Percentiles rank a stretch among this genome's conserved stretches.
Conservation (phyloP, 1,140 invertebrate species). For the Bicyclus anynana region DNA sequence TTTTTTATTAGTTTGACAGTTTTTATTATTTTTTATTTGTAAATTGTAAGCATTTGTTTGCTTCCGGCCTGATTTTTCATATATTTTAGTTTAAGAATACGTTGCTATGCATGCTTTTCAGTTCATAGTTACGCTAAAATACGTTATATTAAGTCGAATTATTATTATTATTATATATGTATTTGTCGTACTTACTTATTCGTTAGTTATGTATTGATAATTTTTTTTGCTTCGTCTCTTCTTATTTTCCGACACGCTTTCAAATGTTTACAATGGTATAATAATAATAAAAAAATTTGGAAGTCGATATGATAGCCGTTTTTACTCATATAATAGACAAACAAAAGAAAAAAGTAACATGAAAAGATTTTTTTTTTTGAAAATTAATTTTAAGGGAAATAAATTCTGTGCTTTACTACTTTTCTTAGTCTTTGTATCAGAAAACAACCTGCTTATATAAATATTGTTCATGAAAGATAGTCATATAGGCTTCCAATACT, state of each 20-base stretch:
- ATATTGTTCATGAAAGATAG: background rate
- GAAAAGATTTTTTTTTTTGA: too few species aligned
- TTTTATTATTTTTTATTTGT: constrained; percentile 51
- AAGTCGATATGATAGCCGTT: constrained; percentile 58
- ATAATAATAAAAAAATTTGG: constrained; percentile 43
- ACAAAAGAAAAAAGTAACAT: too few species aligned
- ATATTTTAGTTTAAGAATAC: constrained; percentile 44
- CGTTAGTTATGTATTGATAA: constrained; percentile 54
- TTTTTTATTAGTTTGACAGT: constrained; percentile 45
- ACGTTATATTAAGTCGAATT: constrained; percentile 42
- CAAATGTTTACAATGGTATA: constrained; percentile 75
- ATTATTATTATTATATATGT: constrained; percentile 61
- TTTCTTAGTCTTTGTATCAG: background rate
- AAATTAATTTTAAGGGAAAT: too few species aligned
- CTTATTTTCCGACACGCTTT: constrained; percentile 71
- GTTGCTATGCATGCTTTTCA: constrained; percentile 73
- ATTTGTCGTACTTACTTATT: constrained; percentile 75
- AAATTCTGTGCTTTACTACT: background rate
- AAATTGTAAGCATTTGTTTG: constrained; percentile 77
- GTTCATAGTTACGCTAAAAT: constrained; percentile 72
- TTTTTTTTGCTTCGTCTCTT: constrained; percentile 50
- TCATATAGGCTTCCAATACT: constrained; percentile 49
- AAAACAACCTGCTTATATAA: background rate
- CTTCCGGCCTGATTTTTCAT: constrained; percentile 59
- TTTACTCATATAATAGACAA: too few species aligned